Conservation (phyloP, 1,140 invertebrate species). For the Scaptomyza pallida region DNA sequence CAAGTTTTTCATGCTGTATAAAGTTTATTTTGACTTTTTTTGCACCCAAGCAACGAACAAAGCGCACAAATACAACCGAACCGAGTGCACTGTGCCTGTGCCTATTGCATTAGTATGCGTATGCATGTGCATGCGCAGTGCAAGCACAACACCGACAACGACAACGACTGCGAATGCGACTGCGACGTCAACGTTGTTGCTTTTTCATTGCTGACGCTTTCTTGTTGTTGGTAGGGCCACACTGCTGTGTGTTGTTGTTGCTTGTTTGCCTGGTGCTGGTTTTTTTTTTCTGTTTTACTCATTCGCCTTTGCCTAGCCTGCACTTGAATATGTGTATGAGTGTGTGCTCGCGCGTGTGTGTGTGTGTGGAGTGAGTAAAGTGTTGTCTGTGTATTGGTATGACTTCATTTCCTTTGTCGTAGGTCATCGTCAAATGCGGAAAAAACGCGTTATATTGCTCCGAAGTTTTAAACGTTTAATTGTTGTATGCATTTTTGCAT, state of each 20-base stretch:
- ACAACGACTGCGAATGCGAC: conserved; percentile 1
- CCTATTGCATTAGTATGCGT: conserved; percentile 36
- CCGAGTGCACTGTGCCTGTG: conserved; percentile 11
- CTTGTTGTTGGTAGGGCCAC: conserved; percentile 22
- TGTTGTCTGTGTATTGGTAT: conserved; percentile 63
- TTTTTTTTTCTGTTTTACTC: conserved; percentile 46
- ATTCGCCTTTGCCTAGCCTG: conserved; percentile 47
- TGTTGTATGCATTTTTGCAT: neutral
- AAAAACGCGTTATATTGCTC: conserved; percentile 65
- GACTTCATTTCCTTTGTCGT: conserved; percentile 84
- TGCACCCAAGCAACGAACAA: conserved; percentile 59
- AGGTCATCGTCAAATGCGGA: conserved; percentile 77
- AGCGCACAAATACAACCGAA: conserved; percentile 60
- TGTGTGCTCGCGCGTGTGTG: no score
- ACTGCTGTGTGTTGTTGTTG: conserved; percentile 19
- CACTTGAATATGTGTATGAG: conserved; percentile 27
- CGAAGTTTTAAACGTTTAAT: conserved; percentile 39
- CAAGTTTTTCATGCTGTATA: conserved; percentile 38
- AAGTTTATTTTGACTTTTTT: conserved; percentile 31
- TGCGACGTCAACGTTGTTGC: conserved; percentile 29
- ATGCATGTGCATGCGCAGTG: conserved; percentile 76
- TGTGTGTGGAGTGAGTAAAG: conserved; percentile 12
- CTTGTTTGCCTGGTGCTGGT: conserved; percentile 9
- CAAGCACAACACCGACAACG: conserved; percentile 21
- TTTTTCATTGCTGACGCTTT: conserved; percentile 43